Percentiles rank a stretch among this genome's conserved stretches.
Evolutionary conservation across 2,113 vertebrate species (phyloP).

Genomic region (Corvus hawaiiensis): DNA sequence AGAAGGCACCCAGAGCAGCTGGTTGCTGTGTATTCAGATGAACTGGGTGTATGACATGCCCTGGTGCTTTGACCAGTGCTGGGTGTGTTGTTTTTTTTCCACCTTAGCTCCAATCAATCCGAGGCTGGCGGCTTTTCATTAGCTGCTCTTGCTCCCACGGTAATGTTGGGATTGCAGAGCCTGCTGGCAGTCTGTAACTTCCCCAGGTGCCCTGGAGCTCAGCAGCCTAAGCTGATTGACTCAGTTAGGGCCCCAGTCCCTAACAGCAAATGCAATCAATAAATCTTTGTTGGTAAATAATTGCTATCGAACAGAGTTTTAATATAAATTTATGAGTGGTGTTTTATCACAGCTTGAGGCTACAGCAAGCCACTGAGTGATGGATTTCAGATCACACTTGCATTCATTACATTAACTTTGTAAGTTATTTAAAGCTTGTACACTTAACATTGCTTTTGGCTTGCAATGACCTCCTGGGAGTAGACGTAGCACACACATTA

Average conservation of each 20-base stretch:
- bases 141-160: not conserved
- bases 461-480: slow-evolving; percentile 73
- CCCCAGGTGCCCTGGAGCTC: slow-evolving; percentile 23
- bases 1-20: not conserved
- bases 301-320: slow-evolving; percentile 82
- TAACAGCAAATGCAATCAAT: slow-evolving; percentile 75
- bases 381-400: slow-evolving; percentile 75
- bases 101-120: not conserved
- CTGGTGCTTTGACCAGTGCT: not conserved
- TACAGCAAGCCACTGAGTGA: slow-evolving; percentile 67
- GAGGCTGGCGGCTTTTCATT: not conserved
- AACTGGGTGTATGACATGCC: not conserved
- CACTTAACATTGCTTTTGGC: slow-evolving; percentile 75
- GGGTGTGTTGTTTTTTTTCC: not conserved
- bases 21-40: not conserved
- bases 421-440: slow-evolving; percentile 78
- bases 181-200: slow-evolving; percentile 8
- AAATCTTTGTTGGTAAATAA: slow-evolving; percentile 88
- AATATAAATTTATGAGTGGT: slow-evolving; percentile 86
- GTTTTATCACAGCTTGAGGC: slow-evolving; percentile 82
- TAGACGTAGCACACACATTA: not conserved
- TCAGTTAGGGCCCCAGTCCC: slow-evolving; percentile 60
- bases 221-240: slow-evolving; percentile 62
- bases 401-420: slow-evolving; percentile 77
- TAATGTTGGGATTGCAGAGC: not conserved